These are phyloP conservation scores for Dendrolimus houi DNA, from an alignment of 2,888 invertebrate species.

Conservation along the genomic window DNA sequence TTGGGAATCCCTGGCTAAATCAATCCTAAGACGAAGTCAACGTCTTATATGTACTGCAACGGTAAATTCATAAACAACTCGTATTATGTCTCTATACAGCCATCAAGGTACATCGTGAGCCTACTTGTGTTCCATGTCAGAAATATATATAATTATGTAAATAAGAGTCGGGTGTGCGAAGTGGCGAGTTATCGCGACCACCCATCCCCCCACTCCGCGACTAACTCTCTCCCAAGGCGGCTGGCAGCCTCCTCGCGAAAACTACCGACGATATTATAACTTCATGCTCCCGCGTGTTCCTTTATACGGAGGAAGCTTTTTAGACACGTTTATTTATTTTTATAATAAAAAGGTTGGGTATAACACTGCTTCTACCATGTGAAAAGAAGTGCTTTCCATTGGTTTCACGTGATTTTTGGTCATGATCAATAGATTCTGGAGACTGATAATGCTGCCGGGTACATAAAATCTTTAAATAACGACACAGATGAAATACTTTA, in stretches of 20 bases:
- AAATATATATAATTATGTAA: constrained; percentile 59
- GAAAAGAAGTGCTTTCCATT: too few species aligned
- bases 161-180: constrained; percentile 50
- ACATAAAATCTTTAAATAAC: too few species aligned
- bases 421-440: too few species aligned
- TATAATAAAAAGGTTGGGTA: not conserved
- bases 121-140: not conserved
- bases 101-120: not conserved
- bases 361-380: too few species aligned
- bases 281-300: constrained; percentile 33
- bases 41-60: too few species aligned
- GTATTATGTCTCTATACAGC: too few species aligned
- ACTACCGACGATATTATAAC: constrained; percentile 69
- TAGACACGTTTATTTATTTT: not conserved
- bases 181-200: constrained; percentile 43
- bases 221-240: constrained; percentile 17
- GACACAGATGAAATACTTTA: too few species aligned
- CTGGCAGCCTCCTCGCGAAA: constrained; percentile 40
- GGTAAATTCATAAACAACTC: too few species aligned
- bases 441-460: too few species aligned
- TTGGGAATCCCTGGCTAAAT: too few species aligned
- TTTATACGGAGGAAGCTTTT: constrained; percentile 29
- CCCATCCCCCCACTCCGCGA: constrained; percentile 17
- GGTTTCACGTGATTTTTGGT: too few species aligned
- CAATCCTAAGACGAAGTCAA: too few species aligned